Conservation (phyloP, 2,113 vertebrate species). For the Etheostoma spectabile region DNA sequence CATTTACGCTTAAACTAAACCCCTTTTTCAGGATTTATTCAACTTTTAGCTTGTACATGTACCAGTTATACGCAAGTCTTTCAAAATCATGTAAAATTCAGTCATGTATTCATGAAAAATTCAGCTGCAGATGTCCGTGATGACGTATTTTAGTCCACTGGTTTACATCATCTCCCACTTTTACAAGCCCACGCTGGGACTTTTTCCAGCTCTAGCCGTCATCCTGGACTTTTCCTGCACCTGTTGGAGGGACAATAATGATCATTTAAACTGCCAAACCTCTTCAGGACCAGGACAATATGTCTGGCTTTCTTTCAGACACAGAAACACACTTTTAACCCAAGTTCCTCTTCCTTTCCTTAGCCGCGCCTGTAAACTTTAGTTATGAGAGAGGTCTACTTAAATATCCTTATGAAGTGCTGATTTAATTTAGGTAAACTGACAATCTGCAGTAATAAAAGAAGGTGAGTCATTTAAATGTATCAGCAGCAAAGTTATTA, state of each 20-base stretch:
- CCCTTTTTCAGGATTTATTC: neutral
- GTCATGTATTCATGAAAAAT: neutral
- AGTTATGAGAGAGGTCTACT: neutral
- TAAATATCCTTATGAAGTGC: neutral
- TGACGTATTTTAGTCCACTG: neutral
- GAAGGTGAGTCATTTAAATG: no score
- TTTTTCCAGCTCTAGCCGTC: neutral
- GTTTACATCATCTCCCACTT: neutral
- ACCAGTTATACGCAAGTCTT: neutral
- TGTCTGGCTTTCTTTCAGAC: neutral
- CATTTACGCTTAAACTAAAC: neutral
- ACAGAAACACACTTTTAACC: neutral
- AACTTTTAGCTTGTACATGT: neutral
- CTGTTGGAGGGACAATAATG: no score
- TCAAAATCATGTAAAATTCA: neutral
- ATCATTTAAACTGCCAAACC: neutral
- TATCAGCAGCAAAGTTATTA: no score
- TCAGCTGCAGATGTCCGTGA: neutral
- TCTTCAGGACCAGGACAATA: neutral
- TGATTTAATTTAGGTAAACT: neutral
- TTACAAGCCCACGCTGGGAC: neutral
- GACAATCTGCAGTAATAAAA: no score
- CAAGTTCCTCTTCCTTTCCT: neutral
- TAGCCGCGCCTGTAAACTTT: neutral
- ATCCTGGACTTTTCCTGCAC: neutral